A percentile compares a stretch with the other conserved stretches of the same genome.
phyloP scores from a whole-genome alignment of 2,113 vertebrate species.

The Numenius arquata region DNA sequence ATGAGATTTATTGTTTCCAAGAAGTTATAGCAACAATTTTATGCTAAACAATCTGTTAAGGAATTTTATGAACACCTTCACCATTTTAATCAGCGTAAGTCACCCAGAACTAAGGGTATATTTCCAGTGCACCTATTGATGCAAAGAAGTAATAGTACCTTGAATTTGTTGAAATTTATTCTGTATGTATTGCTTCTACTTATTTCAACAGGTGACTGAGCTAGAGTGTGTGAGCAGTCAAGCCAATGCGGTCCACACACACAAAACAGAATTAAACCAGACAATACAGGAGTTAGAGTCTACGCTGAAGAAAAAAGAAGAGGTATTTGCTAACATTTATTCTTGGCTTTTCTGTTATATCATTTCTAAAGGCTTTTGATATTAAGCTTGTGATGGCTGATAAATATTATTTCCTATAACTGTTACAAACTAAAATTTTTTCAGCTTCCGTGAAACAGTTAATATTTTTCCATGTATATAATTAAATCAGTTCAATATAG shows the following conservation, averaged over 20 bases:
- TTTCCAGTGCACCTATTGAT: neutral
- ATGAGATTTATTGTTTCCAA: neutral
- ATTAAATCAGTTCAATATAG: neutral
- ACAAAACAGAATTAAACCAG: slow-evolving; percentile 93
- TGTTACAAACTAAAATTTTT: neutral
- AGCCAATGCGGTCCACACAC: slow-evolving; percentile 88
- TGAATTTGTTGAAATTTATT: neutral
- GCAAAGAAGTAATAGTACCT: neutral
- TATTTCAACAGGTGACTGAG: slow-evolving; percentile 85
- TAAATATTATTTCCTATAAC: neutral
- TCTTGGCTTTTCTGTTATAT: neutral
- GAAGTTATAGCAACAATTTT: neutral
- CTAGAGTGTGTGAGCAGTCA: slow-evolving; percentile 92
- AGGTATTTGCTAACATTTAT: slow-evolving; percentile 72
- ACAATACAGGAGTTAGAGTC: slow-evolving; percentile 92
- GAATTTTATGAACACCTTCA: neutral
- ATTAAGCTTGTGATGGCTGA: neutral
- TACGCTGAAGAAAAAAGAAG: slow-evolving; percentile 87
- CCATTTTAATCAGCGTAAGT: neutral
- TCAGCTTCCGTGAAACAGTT: neutral
- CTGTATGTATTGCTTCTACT: neutral
- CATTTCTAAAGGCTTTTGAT: neutral
- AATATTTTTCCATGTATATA: neutral
- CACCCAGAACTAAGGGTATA: neutral
- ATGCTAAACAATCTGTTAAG: neutral